phyloP scores from a whole-genome alignment of 1,140 invertebrate species.

The Anoplolepis gracilipes region DNA sequence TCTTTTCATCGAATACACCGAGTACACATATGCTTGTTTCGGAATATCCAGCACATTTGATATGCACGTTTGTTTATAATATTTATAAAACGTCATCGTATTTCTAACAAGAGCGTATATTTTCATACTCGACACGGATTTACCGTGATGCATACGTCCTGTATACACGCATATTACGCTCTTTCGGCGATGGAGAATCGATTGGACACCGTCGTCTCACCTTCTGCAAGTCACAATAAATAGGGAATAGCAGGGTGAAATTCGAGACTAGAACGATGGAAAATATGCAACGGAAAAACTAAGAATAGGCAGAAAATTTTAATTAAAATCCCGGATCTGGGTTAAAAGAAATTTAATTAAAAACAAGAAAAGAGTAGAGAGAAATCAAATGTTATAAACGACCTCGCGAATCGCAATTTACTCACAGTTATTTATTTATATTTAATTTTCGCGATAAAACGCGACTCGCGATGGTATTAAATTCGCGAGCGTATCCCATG shows the following conservation, averaged over 20 bases:
- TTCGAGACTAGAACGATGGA: conserved; percentile 43
- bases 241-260: conserved; percentile 51
- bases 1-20: not conserved
- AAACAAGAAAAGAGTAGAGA: conserved; percentile 50
- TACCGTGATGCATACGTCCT: conserved; percentile 10
- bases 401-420: conserved; percentile 55
- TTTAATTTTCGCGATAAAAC: conserved; percentile 49
- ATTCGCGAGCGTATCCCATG: conserved; percentile 12
- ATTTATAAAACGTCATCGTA: conserved; percentile 57
- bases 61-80: conserved; percentile 30
- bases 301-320: conserved; percentile 63
- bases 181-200: conserved; percentile 66
- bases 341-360: conserved; percentile 62
- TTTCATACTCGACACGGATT: conserved; percentile 48
- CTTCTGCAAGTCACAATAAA: conserved; percentile 64
- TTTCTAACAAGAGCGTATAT: conserved; percentile 48
- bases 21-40: not conserved
- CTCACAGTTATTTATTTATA: conserved; percentile 60
- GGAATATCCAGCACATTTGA: conserved; percentile 8
- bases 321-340: conserved; percentile 58
- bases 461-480: conserved; percentile 51
- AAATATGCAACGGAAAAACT: conserved; percentile 43
- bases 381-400: conserved; percentile 58
- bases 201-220: conserved; percentile 59
- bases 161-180: conserved; percentile 39